Evolutionary conservation across 2,113 vertebrate species (phyloP).

Genomic region (Microtus montanus): DNA sequence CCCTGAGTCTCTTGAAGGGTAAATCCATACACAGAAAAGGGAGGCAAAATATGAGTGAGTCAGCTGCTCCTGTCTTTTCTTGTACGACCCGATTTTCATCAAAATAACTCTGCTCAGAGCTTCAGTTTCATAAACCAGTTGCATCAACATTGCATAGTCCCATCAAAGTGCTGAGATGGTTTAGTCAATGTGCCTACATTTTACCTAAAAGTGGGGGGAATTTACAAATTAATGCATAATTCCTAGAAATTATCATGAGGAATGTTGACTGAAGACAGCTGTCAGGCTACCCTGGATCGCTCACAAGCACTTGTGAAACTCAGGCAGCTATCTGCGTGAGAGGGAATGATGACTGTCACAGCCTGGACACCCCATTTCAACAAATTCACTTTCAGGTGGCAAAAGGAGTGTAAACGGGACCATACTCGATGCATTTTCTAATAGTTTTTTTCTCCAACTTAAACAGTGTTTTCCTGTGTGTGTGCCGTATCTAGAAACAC

Average conservation of each 20-base stretch:
- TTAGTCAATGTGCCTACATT: neutral
- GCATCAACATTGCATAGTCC: neutral
- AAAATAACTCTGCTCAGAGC: neutral
- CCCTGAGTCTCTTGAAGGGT: neutral
- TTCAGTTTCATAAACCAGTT: neutral
- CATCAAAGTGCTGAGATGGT: neutral
- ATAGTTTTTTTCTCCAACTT: slow-evolving; percentile 20
- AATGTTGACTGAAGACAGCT: slow-evolving; percentile 43
- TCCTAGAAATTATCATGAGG: slow-evolving; percentile 38
- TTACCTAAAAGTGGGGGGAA: neutral
- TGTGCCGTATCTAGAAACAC: neutral
- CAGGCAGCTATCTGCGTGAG: slow-evolving; percentile 21
- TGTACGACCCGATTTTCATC: slow-evolving; percentile 6
- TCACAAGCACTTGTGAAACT: slow-evolving; percentile 48
- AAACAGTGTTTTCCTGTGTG: neutral
- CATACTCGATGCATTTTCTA: neutral
- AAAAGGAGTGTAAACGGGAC: slow-evolving; percentile 18
- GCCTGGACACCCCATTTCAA: slow-evolving; percentile 51
- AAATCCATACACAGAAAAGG: neutral
- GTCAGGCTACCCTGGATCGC: neutral
- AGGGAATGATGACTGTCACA: slow-evolving; percentile 19
- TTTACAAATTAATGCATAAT: neutral
- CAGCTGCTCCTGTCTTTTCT: slow-evolving; percentile 58
- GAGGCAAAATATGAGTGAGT: neutral
- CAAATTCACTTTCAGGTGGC: slow-evolving; percentile 44